Evolutionary conservation across 2,113 vertebrate species (phyloP).

Genomic region (Numenius arquata): DNA sequence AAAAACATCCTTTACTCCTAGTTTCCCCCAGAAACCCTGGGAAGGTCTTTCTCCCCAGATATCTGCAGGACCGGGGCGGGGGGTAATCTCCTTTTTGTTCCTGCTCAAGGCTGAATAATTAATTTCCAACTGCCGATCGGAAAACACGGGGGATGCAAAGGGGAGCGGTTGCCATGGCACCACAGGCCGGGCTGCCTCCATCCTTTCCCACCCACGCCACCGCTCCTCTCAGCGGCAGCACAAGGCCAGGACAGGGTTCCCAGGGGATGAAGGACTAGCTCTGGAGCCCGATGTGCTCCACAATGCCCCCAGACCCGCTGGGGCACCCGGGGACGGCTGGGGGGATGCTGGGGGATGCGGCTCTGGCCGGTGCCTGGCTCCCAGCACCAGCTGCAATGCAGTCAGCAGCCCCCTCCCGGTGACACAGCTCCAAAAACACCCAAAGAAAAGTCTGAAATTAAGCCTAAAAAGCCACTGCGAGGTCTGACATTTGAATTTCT

Average conservation of each 20-base stretch:
- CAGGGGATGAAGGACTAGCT: neutral
- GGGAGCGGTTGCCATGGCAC: slow-evolving; percentile 17
- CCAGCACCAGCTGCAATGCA: neutral
- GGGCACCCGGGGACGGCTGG: rapidly evolving
- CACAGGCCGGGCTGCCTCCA: neutral
- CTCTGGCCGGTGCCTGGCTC: neutral
- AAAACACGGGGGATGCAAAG: neutral
- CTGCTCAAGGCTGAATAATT: neutral
- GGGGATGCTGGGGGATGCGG: neutral
- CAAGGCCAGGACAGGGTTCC: neutral
- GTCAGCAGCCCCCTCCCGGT: neutral
- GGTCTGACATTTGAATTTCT: neutral
- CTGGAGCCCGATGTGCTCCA: rapidly evolving
- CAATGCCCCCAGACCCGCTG: rapidly evolving
- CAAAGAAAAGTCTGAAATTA: neutral
- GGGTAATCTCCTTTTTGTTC: neutral
- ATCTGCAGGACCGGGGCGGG: neutral
- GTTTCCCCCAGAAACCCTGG: neutral
- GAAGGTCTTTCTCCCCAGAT: neutral
- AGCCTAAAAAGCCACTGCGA: neutral
- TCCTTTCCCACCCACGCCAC: neutral
- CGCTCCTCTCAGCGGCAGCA: neutral
- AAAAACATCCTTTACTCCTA: neutral
- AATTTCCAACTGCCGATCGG: neutral
- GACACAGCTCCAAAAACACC: neutral